A percentile compares a stretch with the other conserved stretches of the same genome.
phyloP scores from a whole-genome alignment of 1,140 invertebrate species.

The Aphidius gifuensis region DNA sequence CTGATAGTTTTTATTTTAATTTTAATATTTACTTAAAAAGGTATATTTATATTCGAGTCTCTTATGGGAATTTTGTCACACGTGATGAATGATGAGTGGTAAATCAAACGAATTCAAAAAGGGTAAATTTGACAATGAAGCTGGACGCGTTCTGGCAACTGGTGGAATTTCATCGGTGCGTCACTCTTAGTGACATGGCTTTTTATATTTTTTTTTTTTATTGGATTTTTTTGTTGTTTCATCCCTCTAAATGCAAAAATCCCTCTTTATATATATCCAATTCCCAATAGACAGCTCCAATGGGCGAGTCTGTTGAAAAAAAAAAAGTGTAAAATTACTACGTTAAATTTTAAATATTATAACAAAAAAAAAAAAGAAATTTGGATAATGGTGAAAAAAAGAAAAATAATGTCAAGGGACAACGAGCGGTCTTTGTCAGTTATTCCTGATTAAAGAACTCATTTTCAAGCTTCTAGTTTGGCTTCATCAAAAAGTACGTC shows the following conservation, averaged over 20 bases:
- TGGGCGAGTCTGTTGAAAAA: too few relatives aligned
- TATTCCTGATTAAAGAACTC: conserved; percentile 17
- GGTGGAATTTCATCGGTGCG: neutral
- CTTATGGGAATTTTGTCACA: neutral
- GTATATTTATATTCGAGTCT: neutral
- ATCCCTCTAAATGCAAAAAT: too few relatives aligned
- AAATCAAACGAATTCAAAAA: neutral
- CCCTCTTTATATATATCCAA: too few relatives aligned
- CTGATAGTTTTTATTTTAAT: neutral
- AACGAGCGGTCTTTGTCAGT: neutral
- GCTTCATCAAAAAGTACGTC: neutral
- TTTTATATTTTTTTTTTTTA: neutral
- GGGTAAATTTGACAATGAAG: neutral
- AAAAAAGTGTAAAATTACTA: too few relatives aligned
- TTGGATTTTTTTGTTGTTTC: neutral
- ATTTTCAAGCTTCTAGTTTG: neutral
- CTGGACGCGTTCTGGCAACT: neutral
- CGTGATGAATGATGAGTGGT: neutral
- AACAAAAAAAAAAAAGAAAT: neutral
- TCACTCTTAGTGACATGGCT: neutral
- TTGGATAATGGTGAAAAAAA: neutral
- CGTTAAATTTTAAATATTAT: too few relatives aligned
- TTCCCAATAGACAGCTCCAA: too few relatives aligned
- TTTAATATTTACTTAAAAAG: neutral
- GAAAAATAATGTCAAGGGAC: neutral